Conservation (phyloP, 2,797 vertebrate species). For the Aythya fuligula region DNA sequence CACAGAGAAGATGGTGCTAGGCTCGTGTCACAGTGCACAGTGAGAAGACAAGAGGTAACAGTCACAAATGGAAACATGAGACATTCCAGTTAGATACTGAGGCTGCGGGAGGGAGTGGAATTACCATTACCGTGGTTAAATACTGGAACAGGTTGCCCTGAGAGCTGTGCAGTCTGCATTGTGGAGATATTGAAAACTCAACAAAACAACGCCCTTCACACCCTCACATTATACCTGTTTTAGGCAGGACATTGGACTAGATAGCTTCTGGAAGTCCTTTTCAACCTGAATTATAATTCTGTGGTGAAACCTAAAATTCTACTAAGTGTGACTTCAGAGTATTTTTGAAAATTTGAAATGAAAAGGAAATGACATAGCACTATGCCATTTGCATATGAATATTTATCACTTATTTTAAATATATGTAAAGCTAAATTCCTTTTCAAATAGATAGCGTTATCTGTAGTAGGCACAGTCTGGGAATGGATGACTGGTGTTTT, state of each 20-base stretch:
- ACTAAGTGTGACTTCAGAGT: not conserved
- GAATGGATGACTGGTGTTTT: fast-evolving
- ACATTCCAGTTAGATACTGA: not conserved
- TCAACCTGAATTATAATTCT: not conserved
- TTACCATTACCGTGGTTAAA: not conserved
- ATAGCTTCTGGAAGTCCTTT: not conserved
- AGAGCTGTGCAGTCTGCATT: not conserved
- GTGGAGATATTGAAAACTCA: not conserved
- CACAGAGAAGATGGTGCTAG: not conserved
- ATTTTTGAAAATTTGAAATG: not conserved
- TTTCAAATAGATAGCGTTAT: not conserved
- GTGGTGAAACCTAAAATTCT: not conserved
- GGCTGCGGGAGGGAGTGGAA: fast-evolving
- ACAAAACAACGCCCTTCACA: fast-evolving
- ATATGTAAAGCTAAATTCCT: not conserved
- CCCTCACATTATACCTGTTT: not conserved
- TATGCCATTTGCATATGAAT: too few species aligned
- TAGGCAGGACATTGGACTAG: not conserved
- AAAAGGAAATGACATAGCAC: not conserved
- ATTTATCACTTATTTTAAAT: not conserved
- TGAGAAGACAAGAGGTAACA: not conserved
- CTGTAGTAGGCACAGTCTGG: not conserved
- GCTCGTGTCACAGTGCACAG: not conserved
- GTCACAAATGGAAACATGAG: not conserved
- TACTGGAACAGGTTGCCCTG: not conserved